Evolutionary conservation across 53 echinoderm and acorn worm species (phyloP), one percentile per base, ranked within the genome.

Genomic region (Holothuria scabra): DNA sequence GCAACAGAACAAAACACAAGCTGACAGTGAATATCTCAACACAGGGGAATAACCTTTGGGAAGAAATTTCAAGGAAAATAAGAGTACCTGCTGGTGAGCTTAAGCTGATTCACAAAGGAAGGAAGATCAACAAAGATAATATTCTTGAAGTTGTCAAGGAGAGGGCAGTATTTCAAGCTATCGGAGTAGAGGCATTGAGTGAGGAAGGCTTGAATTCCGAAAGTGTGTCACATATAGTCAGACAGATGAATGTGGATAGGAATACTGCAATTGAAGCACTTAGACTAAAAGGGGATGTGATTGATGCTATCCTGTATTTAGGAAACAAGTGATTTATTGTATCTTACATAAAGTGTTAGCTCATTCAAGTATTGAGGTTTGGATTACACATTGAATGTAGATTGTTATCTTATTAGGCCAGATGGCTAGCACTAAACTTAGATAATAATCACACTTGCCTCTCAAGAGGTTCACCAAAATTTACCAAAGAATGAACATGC

Each of bases 81-180:
- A 68, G 66, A 32, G 93, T 93, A 31, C 91, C 91, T 48, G 63
- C 52, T 12, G 32, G 66, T 1, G 70, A 87, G 44, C 60, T 95
- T 46, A 95, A 93, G 68, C 70, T 95, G 72, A 85, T 95, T 74
- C 93, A 93, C 84, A 95, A 84, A 85, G 95, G 95, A 9, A 87
- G 87, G 52, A 76, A 87, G 7, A 84, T 91, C 34, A 82, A 81
- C 18, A 35, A 85, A 30, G 87, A 87, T 20, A 93, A 59, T 35
- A 84, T 91, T 8, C 65, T 34, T 25, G 65, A 64, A 5, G 79
- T 49, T 30, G 28, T 93, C 8, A 80, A 18, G 24, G 83, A 93
- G 30, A 87, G 68, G 60, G 95, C 95, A 14, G 84, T 95, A 20
- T 95, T 95, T 61, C 95, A 95, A 81, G 95, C 95, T 23, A 93